Conservation (phyloP, 2,888 invertebrate genomes). For the Sicus ferrugineus region DNA sequence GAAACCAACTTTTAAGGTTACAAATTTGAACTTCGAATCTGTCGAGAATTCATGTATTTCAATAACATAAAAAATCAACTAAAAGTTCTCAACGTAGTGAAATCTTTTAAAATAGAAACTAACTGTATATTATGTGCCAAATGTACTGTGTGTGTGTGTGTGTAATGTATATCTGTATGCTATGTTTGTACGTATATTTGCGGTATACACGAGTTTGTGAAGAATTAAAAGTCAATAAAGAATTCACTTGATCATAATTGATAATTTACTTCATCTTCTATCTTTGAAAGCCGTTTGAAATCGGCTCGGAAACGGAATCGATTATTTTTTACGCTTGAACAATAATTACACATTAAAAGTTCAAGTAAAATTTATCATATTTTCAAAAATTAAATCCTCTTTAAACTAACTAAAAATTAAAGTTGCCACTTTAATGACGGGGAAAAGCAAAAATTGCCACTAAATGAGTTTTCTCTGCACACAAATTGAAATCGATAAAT, state of each 20-base stretch:
- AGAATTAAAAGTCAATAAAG: not conserved
- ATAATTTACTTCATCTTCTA: not conserved
- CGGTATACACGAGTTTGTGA: not conserved
- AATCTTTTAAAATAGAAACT: not conserved
- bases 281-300: no score
- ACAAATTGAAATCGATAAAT: conserved; percentile 30
- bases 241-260: not conserved
- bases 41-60: no score
- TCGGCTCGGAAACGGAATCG: no score
- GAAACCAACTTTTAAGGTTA: no score
- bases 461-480: not conserved
- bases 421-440: not conserved
- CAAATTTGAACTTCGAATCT: no score
- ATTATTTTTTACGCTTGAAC: no score
- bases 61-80: no score
- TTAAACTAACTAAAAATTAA: no score
- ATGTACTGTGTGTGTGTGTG: not conserved
- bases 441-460: not conserved
- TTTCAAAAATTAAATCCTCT: no score
- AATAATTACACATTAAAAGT: no score
- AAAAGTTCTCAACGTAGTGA: no score
- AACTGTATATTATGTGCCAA: conserved; percentile 20
- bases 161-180: not conserved
- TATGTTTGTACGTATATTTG: not conserved
- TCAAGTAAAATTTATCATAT: no score